Evolutionary conservation across 1,140 invertebrate genomes (phyloP), one percentile per base, ranked within the genome.

Genomic region (Bombus huntii): DNA sequence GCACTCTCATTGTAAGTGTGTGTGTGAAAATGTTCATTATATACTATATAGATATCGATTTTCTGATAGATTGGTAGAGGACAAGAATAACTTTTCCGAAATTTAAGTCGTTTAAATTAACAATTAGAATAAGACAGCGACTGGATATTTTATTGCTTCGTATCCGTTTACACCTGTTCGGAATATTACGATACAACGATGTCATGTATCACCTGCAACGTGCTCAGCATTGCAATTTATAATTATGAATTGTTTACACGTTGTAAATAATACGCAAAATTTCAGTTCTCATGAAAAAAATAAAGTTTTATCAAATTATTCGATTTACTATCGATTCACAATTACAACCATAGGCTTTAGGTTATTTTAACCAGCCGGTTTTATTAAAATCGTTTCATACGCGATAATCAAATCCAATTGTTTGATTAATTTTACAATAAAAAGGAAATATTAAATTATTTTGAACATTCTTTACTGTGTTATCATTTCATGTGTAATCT

Each of bases 51-150:
- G n/a, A 57, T 44, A 42, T 59, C 68, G 70, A 73, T 62, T 39
- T 57, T n/a, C n/a, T 4, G 12, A 42, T 39, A 6, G 5, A 39
- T 37, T 37, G 13, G 15, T 13, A 13, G 31, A 44, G n/a, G 42
- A 5, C 59, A 62, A 28, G 6, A 1, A 25, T 5, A 28, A 28
- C 42, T 31, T n/a, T 47, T 74, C 65, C 74, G 15, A 37, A 82
- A 74, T 74, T 82, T 74, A 82, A 74, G 53, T 82, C 57, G 39
- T 6, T 65, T 2, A 15, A 74, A 82, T 82, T 59, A 82, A 70
- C 81, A 74, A 82, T 82, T 82, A 82, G 10, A 82, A 74, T 82
- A 34, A 65, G 57, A 37, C 22, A 65, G 22, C 3, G 18, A 9
- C 6, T 3, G 59, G 13, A 31, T 71, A 74, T 82, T 74, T 74